Conservation (phyloP, 2,113 vertebrate genomes). For the Arvicanthis niloticus region DNA sequence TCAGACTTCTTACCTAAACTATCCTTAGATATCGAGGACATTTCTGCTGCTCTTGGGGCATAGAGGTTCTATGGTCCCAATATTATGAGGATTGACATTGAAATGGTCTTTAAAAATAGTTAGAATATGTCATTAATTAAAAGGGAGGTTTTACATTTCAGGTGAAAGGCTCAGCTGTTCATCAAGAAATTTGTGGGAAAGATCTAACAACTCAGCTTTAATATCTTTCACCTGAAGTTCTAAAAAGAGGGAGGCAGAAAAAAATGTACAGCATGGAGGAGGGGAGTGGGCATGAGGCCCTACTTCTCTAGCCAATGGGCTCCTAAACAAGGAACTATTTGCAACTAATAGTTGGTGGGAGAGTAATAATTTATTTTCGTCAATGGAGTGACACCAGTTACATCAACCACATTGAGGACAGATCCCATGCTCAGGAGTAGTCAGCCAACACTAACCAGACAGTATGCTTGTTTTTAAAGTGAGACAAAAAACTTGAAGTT, state of each 20-base stretch:
- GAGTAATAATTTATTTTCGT: neutral
- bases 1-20: neutral
- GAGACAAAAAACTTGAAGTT: neutral
- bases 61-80: neutral
- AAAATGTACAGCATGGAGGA: neutral
- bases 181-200: neutral
- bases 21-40: neutral
- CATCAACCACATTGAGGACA: neutral
- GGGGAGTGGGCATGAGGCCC: neutral
- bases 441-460: neutral
- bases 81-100: neutral
- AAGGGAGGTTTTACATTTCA: neutral
- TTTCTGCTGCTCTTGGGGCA: neutral
- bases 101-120: neutral
- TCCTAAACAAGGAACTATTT: neutral
- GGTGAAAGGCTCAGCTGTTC: neutral
- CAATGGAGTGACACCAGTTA: neutral
- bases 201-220: neutral
- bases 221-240: neutral
- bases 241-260: neutral
- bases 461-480: neutral
- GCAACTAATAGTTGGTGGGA: neutral
- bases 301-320: neutral
- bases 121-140: neutral
- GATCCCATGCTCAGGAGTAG: neutral